Evolutionary conservation across 2,113 vertebrate genomes (phyloP).

Genomic region (Protobothrops flavoviridis): DNA sequence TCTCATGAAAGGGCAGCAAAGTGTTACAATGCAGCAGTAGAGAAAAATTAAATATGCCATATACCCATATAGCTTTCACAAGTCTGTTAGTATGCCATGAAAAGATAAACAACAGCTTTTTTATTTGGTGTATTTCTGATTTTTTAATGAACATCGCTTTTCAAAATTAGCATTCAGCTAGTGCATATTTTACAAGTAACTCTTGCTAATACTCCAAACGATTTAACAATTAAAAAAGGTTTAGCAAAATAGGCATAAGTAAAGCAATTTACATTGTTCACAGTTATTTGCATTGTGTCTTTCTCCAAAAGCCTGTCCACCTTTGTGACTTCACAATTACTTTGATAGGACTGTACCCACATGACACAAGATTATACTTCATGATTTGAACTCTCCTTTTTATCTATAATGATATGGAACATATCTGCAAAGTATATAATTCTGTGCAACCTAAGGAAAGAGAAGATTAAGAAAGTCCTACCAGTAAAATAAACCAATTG

Average conservation of each 20-base stretch:
- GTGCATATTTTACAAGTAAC: not conserved
- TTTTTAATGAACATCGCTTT: conserved; percentile 18
- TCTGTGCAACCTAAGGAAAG: not conserved
- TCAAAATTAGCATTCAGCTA: conserved; percentile 5
- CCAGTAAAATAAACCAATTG: not conserved
- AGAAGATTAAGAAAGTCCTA: conserved; percentile 23
- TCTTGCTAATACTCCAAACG: conserved; percentile 36
- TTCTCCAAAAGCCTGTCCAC: conserved; percentile 23
- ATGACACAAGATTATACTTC: conserved; percentile 38
- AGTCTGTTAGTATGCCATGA: not conserved
- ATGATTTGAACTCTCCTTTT: not conserved
- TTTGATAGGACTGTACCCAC: conserved; percentile 12
- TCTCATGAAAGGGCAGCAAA: not conserved
- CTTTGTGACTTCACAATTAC: conserved; percentile 30
- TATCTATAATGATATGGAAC: conserved; percentile 13
- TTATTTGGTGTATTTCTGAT: not conserved
- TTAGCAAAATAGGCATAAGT: conserved; percentile 19
- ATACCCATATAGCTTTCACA: not conserved
- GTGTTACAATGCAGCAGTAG: not conserved
- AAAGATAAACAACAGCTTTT: not conserved
- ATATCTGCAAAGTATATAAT: not conserved
- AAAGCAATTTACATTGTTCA: conserved; percentile 13
- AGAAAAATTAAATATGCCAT: not conserved
- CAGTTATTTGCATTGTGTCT: conserved; percentile 25
- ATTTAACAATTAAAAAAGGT: not conserved